phyloP scores from a whole-genome alignment of 2,797 vertebrate species.

The Myripristis jacobus region DNA sequence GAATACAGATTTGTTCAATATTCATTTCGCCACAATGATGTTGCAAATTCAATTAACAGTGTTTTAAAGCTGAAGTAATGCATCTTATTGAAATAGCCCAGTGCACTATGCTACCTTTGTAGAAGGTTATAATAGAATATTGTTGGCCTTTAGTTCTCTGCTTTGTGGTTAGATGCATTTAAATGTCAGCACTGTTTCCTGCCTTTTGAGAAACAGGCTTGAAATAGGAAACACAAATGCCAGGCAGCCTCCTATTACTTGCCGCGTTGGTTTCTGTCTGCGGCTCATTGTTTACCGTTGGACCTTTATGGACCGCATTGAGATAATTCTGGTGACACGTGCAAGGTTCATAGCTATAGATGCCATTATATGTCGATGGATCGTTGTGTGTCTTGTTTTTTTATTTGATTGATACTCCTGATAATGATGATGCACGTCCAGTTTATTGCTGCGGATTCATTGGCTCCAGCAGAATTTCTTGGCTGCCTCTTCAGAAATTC shows the following conservation, averaged over 20 bases:
- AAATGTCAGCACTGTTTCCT: conserved; percentile 82
- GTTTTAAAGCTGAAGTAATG: conserved; percentile 62
- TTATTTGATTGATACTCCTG: conserved; percentile 61
- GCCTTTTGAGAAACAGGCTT: conserved; percentile 75
- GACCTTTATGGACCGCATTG: conserved; percentile 64
- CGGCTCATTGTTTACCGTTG: conserved; percentile 65
- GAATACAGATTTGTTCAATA: conserved; percentile 3
- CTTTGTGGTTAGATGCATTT: conserved; percentile 81
- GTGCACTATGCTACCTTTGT: conserved; percentile 63
- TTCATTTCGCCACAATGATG: conserved; percentile 53
- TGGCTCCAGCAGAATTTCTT: conserved; percentile 38
- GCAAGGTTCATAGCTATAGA: conserved; percentile 63
- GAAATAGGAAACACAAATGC: conserved; percentile 80
- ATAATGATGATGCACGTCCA: conserved; percentile 52
- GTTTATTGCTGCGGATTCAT: conserved; percentile 44
- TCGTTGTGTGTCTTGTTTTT: conserved; percentile 58
- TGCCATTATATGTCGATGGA: conserved; percentile 50
- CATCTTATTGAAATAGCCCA: conserved; percentile 72
- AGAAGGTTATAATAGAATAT: conserved; percentile 77
- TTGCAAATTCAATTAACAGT: conserved; percentile 67
- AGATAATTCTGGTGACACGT: conserved; percentile 48
- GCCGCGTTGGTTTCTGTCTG: conserved; percentile 49
- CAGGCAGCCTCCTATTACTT: conserved; percentile 70
- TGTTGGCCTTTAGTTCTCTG: conserved; percentile 79
- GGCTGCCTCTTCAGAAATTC: conserved; percentile 9